Base-by-base conservation (phyloP, 2,888 invertebrate species). In the Rosalia funebris region DNA sequence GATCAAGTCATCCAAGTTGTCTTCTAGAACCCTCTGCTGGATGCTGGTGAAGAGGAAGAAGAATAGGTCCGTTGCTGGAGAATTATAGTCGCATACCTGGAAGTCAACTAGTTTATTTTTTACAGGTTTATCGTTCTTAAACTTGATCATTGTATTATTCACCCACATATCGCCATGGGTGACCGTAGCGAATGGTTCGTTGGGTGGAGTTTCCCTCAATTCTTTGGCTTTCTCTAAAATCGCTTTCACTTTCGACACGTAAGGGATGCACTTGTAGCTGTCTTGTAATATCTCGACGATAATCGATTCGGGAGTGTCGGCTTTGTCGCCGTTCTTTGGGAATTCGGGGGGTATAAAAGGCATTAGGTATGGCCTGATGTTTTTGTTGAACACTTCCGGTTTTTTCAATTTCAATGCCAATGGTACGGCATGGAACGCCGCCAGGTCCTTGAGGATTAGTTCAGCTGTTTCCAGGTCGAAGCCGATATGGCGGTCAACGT, bases 91-190 rank as follows among this genome's bases (percentile, higher is more conserved):
- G 10, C 66, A 63, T 0, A 68, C 20, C 63, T 75, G 74, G 37
- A 71, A 77, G 48, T 75, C 76, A 2, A 76, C 57, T 0, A 77
- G 45, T 57, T 71, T 76, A 11, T 59, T 37, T 4, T 47, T 20
- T 5, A 62, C 52, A 44, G 63, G 64, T 15, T 62, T 63, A 17
- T 65, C 54, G 7, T 61, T 65, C 39, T 59, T 48, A 14, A 81
- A 81, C 68, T 81, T 82, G 12, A 86, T 73, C 81, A 87, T 81
- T 1, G 85, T 77, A 63, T 87, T 87, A 69, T 86, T 87, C 7
- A 84, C 82, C 60, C 60, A 60, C 16, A 50, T 25, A 16, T 60
- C 60, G n/a, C 50, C 77, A 63, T 88, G 88, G 1, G 81, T 78
- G 10, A 87, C 78, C 0, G 85, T 83, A 0, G 82, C 82, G 77